phyloP scores from a whole-genome alignment of 2,888 invertebrate species.

The Drosophila kambysellisi region DNA sequence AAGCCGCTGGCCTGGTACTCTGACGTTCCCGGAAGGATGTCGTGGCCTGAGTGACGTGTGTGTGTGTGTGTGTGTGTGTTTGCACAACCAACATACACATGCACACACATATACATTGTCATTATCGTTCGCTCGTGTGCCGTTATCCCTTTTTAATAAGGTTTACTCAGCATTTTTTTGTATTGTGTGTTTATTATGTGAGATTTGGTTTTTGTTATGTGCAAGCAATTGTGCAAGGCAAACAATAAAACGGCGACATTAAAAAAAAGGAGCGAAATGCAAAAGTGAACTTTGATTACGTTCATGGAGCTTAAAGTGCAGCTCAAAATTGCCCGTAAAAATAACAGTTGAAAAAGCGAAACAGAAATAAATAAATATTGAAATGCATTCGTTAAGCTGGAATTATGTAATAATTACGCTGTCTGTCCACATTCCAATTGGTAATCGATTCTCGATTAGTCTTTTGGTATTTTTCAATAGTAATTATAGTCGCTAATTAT shows the following conservation, averaged over 20 bases:
- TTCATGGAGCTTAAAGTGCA: constrained; percentile 17
- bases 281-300: constrained; percentile 45
- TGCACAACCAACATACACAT: constrained; percentile 49
- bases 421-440: constrained; percentile 4
- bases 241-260: constrained; percentile 17
- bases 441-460: constrained; percentile 4
- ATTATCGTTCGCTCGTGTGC: constrained; percentile 71
- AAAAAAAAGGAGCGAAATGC: constrained; percentile 15
- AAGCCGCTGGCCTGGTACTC: constrained; percentile 52
- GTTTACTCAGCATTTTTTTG: constrained; percentile 77
- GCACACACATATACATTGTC: constrained; percentile 58
- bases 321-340: constrained; percentile 3
- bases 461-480: constrained; percentile 6
- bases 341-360: background rate
- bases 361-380: background rate
- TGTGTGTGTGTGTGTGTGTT: constrained; percentile 78
- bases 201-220: constrained; percentile 67
- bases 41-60: constrained; percentile 80
- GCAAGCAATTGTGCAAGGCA: constrained; percentile 58
- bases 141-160: constrained; percentile 81
- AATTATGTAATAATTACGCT: constrained; percentile 8
- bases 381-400: background rate
- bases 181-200: constrained; percentile 69
- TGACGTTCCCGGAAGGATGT: constrained; percentile 70
- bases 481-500: background rate